Evolutionary conservation across 2,888 invertebrate species (phyloP).

Genomic region (Clitarchus hookeri): DNA sequence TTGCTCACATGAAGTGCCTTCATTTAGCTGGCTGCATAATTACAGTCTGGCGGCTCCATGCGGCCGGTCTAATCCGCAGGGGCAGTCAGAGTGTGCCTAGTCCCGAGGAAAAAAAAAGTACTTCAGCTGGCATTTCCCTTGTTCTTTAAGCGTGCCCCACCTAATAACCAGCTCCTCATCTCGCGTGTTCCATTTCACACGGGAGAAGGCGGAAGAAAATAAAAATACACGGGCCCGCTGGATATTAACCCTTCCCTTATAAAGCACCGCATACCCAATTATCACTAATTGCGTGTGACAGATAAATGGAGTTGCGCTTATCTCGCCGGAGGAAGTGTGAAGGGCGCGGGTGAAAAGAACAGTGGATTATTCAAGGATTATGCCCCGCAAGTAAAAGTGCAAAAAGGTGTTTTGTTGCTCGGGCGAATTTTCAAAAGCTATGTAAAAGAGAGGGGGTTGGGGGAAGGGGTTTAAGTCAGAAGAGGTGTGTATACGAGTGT

Average conservation of each 20-base stretch:
- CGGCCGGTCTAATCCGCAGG: background rate
- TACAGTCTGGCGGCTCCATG: background rate
- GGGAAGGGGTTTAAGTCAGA: constrained; percentile 1
- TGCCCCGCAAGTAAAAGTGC: constrained; percentile 36
- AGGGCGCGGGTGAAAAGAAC: constrained; percentile 27
- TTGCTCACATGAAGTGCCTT: background rate
- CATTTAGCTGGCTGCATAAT: background rate
- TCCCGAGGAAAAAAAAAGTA: background rate
- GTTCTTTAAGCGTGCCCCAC: constrained; percentile 11
- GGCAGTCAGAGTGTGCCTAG: background rate
- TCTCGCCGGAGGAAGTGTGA: constrained; percentile 4
- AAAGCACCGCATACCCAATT: constrained; percentile 26
- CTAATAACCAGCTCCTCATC: constrained; percentile 3
- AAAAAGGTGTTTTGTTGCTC: constrained; percentile 32
- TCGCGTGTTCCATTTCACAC: background rate
- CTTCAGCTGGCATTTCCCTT: background rate
- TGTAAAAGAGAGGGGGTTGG: background rate
- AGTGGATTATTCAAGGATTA: constrained; percentile 35
- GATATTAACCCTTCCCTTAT: constrained; percentile 15
- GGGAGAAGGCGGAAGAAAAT: background rate
- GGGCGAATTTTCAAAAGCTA: background rate
- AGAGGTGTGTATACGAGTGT: constrained; percentile 14
- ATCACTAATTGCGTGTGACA: constrained; percentile 38
- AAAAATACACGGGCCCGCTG: background rate
- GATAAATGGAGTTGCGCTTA: constrained; percentile 34